Percentiles rank a stretch among this genome's conserved stretches.
These are phyloP conservation scores for Squalus acanthias DNA, from an alignment of 2,797 vertebrate genomes.

Conservation along the genomic window DNA sequence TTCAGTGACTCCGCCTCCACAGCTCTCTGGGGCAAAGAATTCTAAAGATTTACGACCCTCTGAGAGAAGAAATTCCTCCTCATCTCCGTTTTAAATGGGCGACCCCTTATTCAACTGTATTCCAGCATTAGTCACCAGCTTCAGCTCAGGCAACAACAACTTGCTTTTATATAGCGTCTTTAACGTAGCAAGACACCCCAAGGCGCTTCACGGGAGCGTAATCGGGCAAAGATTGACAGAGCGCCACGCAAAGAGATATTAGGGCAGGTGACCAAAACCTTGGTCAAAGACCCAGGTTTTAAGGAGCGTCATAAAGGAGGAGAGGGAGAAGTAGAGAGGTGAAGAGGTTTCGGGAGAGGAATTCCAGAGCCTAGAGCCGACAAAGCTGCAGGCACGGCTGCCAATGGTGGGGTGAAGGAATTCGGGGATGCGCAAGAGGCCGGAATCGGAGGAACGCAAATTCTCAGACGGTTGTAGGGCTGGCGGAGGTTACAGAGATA, in stretches of 20 bases:
- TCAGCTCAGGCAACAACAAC: neutral
- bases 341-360: neutral
- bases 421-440: neutral
- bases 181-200: neutral
- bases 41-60: no score
- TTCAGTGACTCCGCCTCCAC: no score
- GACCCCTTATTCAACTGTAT: neutral
- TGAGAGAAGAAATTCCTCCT: no score
- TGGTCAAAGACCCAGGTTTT: neutral
- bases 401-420: neutral
- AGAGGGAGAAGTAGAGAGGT: neutral
- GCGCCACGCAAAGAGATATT: neutral
- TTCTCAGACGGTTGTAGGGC: neutral
- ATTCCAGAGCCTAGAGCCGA: neutral
- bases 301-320: neutral
- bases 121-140: neutral
- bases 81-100: no score
- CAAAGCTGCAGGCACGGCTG: neutral
- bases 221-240: neutral
- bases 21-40: no score
- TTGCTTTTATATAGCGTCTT: neutral
- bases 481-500: no score
- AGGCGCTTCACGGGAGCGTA: neutral
- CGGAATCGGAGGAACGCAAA: neutral
- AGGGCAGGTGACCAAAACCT: neutral